These are phyloP conservation scores for Tauraco erythrolophus DNA, from an alignment of 2,113 vertebrate genomes.

Conservation along the genomic window DNA sequence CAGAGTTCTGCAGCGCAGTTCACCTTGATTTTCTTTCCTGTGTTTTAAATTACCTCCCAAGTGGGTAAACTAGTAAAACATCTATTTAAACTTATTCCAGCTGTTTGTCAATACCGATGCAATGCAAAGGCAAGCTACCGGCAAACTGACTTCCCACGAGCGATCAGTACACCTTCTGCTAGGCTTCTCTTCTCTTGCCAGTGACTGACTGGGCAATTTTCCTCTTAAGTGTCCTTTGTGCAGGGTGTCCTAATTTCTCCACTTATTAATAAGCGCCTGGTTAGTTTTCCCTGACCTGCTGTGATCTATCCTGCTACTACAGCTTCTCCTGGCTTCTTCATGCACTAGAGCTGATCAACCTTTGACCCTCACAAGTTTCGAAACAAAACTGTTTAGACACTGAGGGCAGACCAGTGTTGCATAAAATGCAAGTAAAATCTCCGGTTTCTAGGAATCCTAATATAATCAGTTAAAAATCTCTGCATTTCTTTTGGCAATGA, in stretches of 20 bases:
- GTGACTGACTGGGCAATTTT: neutral
- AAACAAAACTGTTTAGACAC: constrained; percentile 17
- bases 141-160: neutral
- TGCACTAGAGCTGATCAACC: neutral
- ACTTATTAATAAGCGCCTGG: neutral
- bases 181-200: neutral
- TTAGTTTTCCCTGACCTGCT: neutral
- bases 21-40: neutral
- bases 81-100: neutral
- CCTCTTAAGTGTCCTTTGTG: neutral
- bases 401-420: neutral
- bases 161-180: neutral
- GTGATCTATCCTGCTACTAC: neutral
- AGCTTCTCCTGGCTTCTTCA: neutral
- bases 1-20: neutral
- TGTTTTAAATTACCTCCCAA: neutral
- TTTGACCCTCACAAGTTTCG: neutral
- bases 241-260: neutral
- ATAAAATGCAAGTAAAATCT: neutral
- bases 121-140: neutral
- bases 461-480: neutral
- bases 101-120: neutral
- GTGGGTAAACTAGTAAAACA: neutral
- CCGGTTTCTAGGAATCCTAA: neutral
- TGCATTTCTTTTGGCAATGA: neutral